Base-by-base conservation (phyloP, 2,113 vertebrate species). In the Corydoras maculifer region DNA sequence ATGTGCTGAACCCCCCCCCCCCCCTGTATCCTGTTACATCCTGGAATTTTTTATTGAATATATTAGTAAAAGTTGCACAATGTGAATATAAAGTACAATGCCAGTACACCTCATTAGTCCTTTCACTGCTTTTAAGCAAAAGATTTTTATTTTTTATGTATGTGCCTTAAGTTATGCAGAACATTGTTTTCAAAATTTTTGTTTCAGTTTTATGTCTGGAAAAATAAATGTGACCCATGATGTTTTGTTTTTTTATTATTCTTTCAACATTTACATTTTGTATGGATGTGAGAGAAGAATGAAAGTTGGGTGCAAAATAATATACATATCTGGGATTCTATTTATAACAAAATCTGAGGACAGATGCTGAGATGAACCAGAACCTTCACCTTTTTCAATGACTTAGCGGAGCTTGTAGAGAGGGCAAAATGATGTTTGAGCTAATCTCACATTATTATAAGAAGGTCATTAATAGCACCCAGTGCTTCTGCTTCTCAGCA, bases 91-190 rank as follows among this genome's bases (percentile, higher is more conserved):
- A 68, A 29, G 58, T 43, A 43, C 1, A 57, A 62, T 68, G 65
- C 53, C 65, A 57, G 50, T 68, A 55, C 72, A 62, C 29, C 15
- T 66, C 29, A 35, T 68, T 29, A 57, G 58, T 68, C 32, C 58
- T 62, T 30, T 15, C 51, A 59, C 35, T 68, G 58, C 49, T 68
- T 7, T 8, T 62, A 13, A 67, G 18, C 30, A 51, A 73, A 29
- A 57, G 49, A 65, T 62, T 73, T 81, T 68, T 75, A 55, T 68
- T 62, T 73, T 82, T 70, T 75, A 75, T 74, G 13, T 57, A 3
- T 59, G 58, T 80, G 81, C 82, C 79, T 83, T 84, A 78, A 84
- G 78, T 76, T 72, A 62, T 81, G 76, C 75, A 72, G 69, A 70
- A 73, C 75, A 78, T 35, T 73, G 25, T 69, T 43, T 72, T 65